Evolutionary conservation across 2,797 vertebrate species (phyloP), one percentile per base, ranked within the genome.

Genomic region (Crypturellus tataupa): DNA sequence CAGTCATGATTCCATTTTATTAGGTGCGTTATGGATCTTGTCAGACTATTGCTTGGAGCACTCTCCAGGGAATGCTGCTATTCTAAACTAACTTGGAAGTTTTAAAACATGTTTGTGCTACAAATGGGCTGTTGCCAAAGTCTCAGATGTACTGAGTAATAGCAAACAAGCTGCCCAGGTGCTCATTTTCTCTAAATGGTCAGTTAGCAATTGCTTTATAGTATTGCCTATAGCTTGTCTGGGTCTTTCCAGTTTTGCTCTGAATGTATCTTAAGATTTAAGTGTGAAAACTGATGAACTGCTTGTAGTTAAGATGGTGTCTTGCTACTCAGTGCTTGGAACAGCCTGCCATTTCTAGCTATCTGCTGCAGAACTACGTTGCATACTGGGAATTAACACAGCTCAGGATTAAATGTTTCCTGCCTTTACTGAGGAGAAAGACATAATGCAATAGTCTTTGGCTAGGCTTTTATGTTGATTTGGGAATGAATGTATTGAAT

Each of bases 341-440:
- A 23, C 60, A 10, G 47, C 0, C 0, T 75, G 17, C 23, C 11
- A 3, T 29, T 62, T 79, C 5, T 18, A 72, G 19, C 33, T 3
- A 35, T 4, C 0, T 63, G 16, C 29, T 72, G 2, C 59, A 42
- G 60, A 39, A 85, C 5, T n/a, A 12, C 20, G 25, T 2, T 76
- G 17, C 6, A 1, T 17, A 6, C 49, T 55, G 20, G 37, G 27
- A 24, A 16, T 35, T 68, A 4, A 2, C 12, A 12, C 7, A 11
- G 42, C 27, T 21, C 79, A 5, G 1, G 46, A 0, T 7, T 10
- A 56, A 33, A 24, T 0, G 0, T 89, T 81, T 84, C 2, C 1
- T 58, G 4, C 10, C 68, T 69, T 51, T 39, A 17, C 14, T 73
- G n/a, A 29, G 25, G 13, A 89, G 35, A 23, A 84, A 62, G 83